Conservation (phyloP, 2,113 vertebrate species). For the human region DNA sequence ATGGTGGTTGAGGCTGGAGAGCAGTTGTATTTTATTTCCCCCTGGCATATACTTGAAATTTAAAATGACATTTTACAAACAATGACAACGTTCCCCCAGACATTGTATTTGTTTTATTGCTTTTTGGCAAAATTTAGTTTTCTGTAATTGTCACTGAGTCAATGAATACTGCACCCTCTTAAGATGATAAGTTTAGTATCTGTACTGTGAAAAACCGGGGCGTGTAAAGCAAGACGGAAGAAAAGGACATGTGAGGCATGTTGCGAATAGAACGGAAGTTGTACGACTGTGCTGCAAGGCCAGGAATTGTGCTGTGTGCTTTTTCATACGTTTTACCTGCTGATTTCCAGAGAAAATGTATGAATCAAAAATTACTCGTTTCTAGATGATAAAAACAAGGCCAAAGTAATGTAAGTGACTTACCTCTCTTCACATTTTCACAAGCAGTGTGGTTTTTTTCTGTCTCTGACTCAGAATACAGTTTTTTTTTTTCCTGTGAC, state of each 20-base stretch:
- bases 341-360: background rate
- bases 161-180: background rate
- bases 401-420: background rate
- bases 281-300: background rate
- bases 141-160: background rate
- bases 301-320: background rate
- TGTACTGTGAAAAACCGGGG: background rate
- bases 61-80: conserved; percentile 27
- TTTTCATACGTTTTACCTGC: background rate
- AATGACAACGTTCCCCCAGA: background rate
- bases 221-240: background rate
- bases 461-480: background rate
- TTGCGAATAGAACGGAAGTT: background rate
- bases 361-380: background rate
- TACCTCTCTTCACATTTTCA: background rate
- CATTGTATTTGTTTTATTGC: background rate
- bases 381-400: background rate
- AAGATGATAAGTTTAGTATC: background rate
- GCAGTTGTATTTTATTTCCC: background rate
- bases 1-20: background rate
- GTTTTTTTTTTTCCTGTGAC: background rate
- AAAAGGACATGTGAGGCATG: background rate
- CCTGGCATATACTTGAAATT: conserved; percentile 3
- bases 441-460: background rate
- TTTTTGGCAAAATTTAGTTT: background rate